Evolutionary conservation across 53 echinoderm and acorn worm genomes (phyloP).

Genomic region (Luidia sarsii): DNA sequence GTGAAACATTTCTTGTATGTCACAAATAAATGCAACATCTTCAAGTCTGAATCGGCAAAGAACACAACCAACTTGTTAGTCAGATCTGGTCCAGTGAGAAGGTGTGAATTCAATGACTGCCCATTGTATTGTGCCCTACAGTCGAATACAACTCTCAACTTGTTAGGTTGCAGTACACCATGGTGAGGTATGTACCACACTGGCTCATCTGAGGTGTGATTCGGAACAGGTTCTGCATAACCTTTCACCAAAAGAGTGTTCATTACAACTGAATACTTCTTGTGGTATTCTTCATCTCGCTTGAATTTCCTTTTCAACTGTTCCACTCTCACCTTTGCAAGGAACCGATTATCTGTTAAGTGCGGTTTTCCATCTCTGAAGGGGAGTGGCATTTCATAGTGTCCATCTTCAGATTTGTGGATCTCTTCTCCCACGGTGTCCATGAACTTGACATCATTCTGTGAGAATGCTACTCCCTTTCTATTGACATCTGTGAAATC

Average conservation of each 20-base stretch:
- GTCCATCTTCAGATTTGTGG: not conserved
- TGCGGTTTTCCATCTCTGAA: not conserved
- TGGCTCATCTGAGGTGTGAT: not conserved
- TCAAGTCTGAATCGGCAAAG: slow-evolving; percentile 51
- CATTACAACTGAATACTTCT: not conserved
- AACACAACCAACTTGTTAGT: slow-evolving; percentile 32
- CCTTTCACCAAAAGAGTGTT: not conserved
- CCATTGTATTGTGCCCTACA: slow-evolving; percentile 8
- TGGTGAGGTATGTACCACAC: slow-evolving; percentile 60
- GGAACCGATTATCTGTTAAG: not conserved
- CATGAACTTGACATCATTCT: too few relatives aligned
- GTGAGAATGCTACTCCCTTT: too few relatives aligned
- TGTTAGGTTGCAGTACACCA: slow-evolving; percentile 47
- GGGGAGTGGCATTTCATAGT: not conserved
- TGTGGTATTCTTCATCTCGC: not conserved
- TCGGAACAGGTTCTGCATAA: not conserved
- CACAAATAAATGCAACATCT: slow-evolving; percentile 36
- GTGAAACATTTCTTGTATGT: slow-evolving; percentile 56
- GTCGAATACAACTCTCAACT: slow-evolving; percentile 38
- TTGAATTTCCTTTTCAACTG: not conserved
- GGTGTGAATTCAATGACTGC: slow-evolving; percentile 10
- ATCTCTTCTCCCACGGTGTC: too few relatives aligned
- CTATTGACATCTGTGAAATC: too few relatives aligned
- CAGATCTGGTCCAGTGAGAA: slow-evolving; percentile 36
- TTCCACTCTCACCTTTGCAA: not conserved